Base-by-base conservation (phyloP, 2,797 vertebrate genomes). In the Salarias fasciatus region DNA sequence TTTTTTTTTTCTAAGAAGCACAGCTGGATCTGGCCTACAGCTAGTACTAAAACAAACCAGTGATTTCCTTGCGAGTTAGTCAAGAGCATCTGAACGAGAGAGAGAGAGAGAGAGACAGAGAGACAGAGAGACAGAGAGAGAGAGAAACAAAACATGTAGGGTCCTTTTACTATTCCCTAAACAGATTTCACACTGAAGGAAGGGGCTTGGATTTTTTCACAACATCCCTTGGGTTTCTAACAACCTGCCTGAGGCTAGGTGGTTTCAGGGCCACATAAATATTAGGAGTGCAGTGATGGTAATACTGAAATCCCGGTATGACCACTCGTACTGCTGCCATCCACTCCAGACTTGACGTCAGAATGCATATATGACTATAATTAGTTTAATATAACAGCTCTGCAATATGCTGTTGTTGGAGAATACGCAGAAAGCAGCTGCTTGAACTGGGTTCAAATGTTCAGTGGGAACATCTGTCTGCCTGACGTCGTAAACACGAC, bases 1-100 rank as follows among this genome's bases (percentile, higher is more conserved):
- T n/a, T n/a, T 24, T 24, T 24, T 24, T 24, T 24, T n/a, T n/a
- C n/a, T n/a, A n/a, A 35, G 38, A 51, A 42, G 38, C 8, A 24
- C 49, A 50, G 36, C 37, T 43, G 50, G 43, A 53, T 55, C 38
- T 56, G 50, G 54, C 63, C 50, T 46, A 11, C 35, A 64, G 69
- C 74, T 62, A 43, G 56, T 37, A 43, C 49, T 50, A 45, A 30
- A 41, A 61, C 18, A 63, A 42, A 57, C 42, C 33, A 43, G 35
- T 28, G 15, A 56, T 60, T 50, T 46, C 42, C 41, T 44, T 15
- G 2, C 37, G 58, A 69, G 33, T 62, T 41, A 49, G 13, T 13
- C 11, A 48, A n/a, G 11, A 65, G 45, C 63, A 59, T 59, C 53
- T n/a, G n/a, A n/a, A n/a, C n/a, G n/a, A 53, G 5, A 56, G 51